Evolutionary conservation across 2,797 vertebrate genomes (phyloP), one percentile per base, ranked within the genome.

Genomic region (Paedocypris micromegethes): DNA sequence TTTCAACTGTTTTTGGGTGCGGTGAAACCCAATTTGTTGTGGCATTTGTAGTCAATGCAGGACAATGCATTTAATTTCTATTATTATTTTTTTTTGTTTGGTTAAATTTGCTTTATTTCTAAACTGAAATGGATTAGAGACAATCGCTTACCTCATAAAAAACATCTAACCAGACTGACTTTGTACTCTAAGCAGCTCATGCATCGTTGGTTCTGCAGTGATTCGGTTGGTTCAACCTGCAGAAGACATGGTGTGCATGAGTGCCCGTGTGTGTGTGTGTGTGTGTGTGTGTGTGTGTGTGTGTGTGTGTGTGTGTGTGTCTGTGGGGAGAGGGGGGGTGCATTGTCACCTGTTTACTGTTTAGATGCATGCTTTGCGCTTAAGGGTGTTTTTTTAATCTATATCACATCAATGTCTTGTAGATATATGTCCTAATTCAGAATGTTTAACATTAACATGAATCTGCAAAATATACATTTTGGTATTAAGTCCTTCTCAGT

Each of bases 81-180:
- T 5, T 49, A 23, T 64, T 39, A 39, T 37, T 37, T 56, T 6
- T 38, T 23, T 37, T 5, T 7, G 45, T 38, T 65, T 52, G 5
- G 43, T n/a, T 49, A 37, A 47, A 38, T 7, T 46, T 38, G 40
- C 43, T 58, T 45, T 1, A 62, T 66, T 72, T 37, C 56, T 9
- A 64, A 58, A 75, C 64, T 78, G 41, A 61, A 55, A 50, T 23
- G 58, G 56, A 50, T 68, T 77, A 80, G 75, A 64, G 70, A 52
- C 61, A 59, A 75, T 73, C 79, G 66, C 78, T 77, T 72, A 70
- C 59, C 74, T 83, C 77, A 85, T 83, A 74, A 83, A 80, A 83
- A 81, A 66, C 83, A 23, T 75, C 55, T 65, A 59, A 49, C 47
- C 61, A 49, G 55, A 54, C 50, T 62, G 54, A 37, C 51, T 56